These are phyloP conservation scores for Atta colombica DNA, from an alignment of 1,140 invertebrate species.

Conservation along the genomic window DNA sequence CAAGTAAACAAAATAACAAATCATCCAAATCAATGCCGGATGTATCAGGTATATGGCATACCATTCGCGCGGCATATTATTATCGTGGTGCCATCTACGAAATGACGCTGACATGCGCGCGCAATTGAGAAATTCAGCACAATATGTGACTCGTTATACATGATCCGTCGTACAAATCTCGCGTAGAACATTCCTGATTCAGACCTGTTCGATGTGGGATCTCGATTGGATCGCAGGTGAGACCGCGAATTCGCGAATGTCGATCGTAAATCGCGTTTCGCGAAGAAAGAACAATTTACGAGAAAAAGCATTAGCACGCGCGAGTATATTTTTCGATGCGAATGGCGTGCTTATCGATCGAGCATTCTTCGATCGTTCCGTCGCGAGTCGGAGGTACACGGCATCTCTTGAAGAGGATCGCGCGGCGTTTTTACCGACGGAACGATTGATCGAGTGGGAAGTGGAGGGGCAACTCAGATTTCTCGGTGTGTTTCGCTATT, in stretches of 20 bases:
- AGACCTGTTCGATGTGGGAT: background rate
- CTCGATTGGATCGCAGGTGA: background rate
- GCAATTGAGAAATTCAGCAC: background rate
- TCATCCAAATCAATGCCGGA: background rate
- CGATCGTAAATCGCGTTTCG: background rate
- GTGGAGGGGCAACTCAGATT: conserved; percentile 29
- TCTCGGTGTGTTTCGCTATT: background rate
- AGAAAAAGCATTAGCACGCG: background rate
- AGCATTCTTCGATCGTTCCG: conserved; percentile 23
- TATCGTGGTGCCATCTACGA: conserved; percentile 30
- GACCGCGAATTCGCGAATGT: background rate
- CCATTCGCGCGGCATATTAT: background rate
- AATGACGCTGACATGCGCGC: background rate
- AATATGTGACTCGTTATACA: background rate
- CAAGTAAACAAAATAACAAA: conserved; percentile 1
- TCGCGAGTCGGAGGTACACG: too few species aligned
- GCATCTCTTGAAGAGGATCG: background rate
- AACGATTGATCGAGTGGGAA: background rate
- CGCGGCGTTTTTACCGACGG: conserved; percentile 43
- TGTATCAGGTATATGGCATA: background rate
- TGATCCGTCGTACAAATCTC: background rate
- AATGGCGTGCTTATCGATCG: conserved; percentile 8
- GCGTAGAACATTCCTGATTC: background rate
- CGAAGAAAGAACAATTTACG: background rate
- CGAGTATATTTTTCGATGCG: background rate